Evolutionary conservation across 2,888 invertebrate genomes (phyloP), one percentile per base, ranked within the genome.

Genomic region (Diarsia rubi): DNA sequence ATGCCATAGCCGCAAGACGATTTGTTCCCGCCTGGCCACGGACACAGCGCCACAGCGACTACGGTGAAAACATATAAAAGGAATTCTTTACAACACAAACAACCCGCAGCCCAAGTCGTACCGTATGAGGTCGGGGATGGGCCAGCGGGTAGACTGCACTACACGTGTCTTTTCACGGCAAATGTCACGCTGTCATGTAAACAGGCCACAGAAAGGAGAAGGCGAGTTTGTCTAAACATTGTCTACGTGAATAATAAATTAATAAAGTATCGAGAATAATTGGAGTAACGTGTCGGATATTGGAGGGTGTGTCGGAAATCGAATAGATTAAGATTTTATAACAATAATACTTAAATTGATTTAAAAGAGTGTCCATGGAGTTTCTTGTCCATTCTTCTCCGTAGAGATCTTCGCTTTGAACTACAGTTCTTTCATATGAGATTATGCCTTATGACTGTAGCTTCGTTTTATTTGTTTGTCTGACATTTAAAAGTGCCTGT

Each of bases 131-230:
- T n/a, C n/a, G n/a, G 9, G 62, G n/a, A 42, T 42, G 21, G 3
- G n/a, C 16, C 67, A 21, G 5, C 14, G 1, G 37, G n/a, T 44
- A 27, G 21, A 12, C 9, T 19, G n/a, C 11, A 14, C 54, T 60
- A 57, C 64, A 31, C n/a, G 63, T 52, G 31, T 47, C 44, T n/a
- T 64, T 79, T 70, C 69, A 64, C 21, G 67, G 59, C 27, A 72
- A 73, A 82, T 65, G 31, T 21, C 52, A 78, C 44, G 44, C 37
- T 65, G 67, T 54, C 27, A 44, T 54, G 27, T 49, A 3, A 66
- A 27, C 21, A 47, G 37, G 45, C n/a, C 45, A 47, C 19, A 37
- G 62, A 62, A 66, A 54, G 24, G 21, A 62, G 70, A 66, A 49
- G 52, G 45, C 19, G 14, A 27, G 42, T 44, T 14, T 27, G 3